Base-by-base conservation (phyloP, 2,797 vertebrate species). In the Girardinus metallicus region DNA sequence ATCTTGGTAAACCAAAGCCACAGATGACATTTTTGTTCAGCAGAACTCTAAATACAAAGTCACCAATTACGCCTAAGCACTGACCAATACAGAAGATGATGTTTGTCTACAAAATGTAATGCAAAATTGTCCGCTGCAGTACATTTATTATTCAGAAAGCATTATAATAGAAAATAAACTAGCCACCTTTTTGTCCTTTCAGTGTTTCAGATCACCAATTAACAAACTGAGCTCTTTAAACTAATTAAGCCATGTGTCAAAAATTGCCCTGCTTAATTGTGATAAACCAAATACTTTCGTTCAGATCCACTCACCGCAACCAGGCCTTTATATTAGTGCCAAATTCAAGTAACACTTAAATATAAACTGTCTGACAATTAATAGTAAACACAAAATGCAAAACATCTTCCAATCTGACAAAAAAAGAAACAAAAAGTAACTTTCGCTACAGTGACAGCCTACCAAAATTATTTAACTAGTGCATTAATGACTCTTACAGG, bases 1-100 rank as follows among this genome's bases (percentile, higher is more conserved):
- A 53, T 64, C 34, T n/a, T n/a, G 43, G 26, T 73, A 10, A 80
- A 66, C 36, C 64, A 66, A 16, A 82, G 51, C 13, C 39, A 60
- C 83, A 81, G 36, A 41, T 8, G 64, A 36, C 21, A 43, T 43
- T 41, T 70, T 70, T 36, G 36, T 68, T 68, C 39, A 43, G 23
- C 66, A 70, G 39, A 70, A 70, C 39, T 43, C 66, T 43, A 70
- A 41, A 41, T 68, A 41, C 5, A 5, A 26, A 41, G 21, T 10
- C 53, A 74, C 74, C 64, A 51, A 29, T 74, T 47, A 47, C 5
- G 62, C 29, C 62, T 62, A 34, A 53, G 15, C 31, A 57, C 26
- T 77, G 55, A 70, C 66, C 26, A 16, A 43, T n/a, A 41, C 23
- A 75, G 51, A 75, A 9, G 23, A 39, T 57, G 13, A 41, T 1